Conservation (phyloP, 1,140 invertebrate genomes). For the Zaprionus lachaisei region DNA sequence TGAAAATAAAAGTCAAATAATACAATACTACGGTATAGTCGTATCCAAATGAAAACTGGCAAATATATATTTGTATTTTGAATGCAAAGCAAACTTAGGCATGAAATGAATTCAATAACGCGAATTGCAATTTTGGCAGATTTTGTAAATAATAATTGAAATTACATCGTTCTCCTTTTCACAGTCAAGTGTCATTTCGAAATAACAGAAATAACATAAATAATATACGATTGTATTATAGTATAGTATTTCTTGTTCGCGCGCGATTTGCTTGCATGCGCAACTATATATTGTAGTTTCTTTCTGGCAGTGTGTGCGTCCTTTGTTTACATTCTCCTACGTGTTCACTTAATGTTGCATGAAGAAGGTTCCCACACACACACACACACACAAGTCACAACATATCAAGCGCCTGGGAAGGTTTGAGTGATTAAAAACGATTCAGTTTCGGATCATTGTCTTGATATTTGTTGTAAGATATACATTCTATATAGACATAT, state of each 20-base stretch:
- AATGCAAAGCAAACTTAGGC: slow-evolving; percentile 9
- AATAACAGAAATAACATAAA: slow-evolving; percentile 48
- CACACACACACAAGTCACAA: not conserved
- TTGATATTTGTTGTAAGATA: no score
- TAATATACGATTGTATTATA: slow-evolving; percentile 1
- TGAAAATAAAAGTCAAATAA: no score
- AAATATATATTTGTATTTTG: no score
- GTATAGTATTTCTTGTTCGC: not conserved
- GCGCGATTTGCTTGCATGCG: slow-evolving; percentile 14
- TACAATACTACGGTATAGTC: no score
- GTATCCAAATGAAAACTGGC: no score
- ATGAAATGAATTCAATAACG: not conserved
- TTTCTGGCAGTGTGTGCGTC: not conserved
- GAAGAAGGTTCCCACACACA: no score
- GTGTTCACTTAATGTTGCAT: not conserved
- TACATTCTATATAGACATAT: no score
- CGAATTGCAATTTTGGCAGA: slow-evolving; percentile 32
- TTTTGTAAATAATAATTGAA: slow-evolving; percentile 52
- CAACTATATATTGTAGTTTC: not conserved
- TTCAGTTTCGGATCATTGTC: no score
- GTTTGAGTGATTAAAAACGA: no score
- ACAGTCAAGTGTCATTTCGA: slow-evolving; percentile 81
- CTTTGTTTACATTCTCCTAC: not conserved
- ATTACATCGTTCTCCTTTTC: slow-evolving; percentile 83
- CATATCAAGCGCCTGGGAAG: not conserved